Evolutionary conservation across 1,140 invertebrate species (phyloP).

Genomic region (Thereuonema tuberculata): DNA sequence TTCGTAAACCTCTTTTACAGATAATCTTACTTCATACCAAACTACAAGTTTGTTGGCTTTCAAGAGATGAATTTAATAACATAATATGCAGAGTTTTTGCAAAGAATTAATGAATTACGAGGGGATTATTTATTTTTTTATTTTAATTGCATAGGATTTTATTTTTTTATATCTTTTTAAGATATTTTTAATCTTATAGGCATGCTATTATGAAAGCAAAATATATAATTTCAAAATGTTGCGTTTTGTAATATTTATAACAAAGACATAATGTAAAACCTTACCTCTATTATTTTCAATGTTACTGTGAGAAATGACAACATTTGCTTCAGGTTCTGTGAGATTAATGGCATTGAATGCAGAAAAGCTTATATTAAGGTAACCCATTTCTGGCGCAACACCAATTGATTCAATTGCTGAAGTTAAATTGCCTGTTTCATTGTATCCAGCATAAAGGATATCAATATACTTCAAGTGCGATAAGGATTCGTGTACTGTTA

Average conservation of each 20-base stretch:
- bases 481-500: constrained; percentile 40
- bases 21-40: too few species aligned
- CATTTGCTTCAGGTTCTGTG: constrained; percentile 62
- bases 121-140: too few species aligned
- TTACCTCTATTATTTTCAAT: constrained; percentile 66
- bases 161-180: background rate
- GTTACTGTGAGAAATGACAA: constrained; percentile 63
- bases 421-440: constrained; percentile 61
- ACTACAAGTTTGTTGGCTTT: too few species aligned
- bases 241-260: too few species aligned
- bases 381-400: constrained; percentile 66
- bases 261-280: too few species aligned
- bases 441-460: constrained; percentile 70
- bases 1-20: too few species aligned
- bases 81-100: too few species aligned
- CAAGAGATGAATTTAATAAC: too few species aligned
- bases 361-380: constrained; percentile 63
- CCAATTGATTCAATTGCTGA: constrained; percentile 75
- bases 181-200: background rate
- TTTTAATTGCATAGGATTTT: too few species aligned
- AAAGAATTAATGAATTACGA: too few species aligned
- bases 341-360: constrained; percentile 86
- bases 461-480: constrained; percentile 56
- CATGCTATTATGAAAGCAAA: constrained; percentile 6
- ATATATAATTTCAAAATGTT: too few species aligned